These are phyloP conservation scores for Euwallacea fornicatus DNA, from an alignment of 1,140 invertebrate genomes.

Conservation along the genomic window DNA sequence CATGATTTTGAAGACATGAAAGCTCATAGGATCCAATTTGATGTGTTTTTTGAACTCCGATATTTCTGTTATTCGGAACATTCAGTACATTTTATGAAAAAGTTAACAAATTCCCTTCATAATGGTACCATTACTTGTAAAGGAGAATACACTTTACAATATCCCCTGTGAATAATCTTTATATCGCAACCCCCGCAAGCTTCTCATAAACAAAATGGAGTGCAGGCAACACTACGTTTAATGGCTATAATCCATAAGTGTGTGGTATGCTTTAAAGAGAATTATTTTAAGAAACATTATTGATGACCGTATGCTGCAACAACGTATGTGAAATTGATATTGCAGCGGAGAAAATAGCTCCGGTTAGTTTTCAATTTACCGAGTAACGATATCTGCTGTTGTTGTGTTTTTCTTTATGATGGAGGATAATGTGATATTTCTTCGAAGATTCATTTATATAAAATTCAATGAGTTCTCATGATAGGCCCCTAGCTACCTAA, in stretches of 20 bases:
- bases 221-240: conserved; percentile 18
- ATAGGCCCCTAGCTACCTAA: background rate
- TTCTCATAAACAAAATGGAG: conserved; percentile 8
- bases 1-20: too few species aligned
- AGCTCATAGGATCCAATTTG: too few species aligned
- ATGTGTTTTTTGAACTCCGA: too few species aligned
- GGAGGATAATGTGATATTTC: background rate
- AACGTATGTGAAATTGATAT: conserved; percentile 32
- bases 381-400: conserved; percentile 9
- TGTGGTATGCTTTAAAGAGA: conserved; percentile 22
- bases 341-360: conserved; percentile 30
- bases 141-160: too few species aligned
- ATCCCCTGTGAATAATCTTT: too few species aligned
- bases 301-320: conserved; percentile 28
- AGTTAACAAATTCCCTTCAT: too few species aligned
- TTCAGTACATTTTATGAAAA: too few species aligned
- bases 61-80: too few species aligned
- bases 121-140: too few species aligned
- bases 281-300: conserved; percentile 33
- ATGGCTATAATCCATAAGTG: conserved; percentile 26
- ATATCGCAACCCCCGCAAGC: background rate
- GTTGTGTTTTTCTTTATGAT: conserved; percentile 8
- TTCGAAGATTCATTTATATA: background rate
- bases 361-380: conserved; percentile 31
- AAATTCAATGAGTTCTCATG: background rate